These are phyloP conservation scores for Crocuta crocuta DNA, from an alignment of 2,113 vertebrate genomes.

Conservation along the genomic window DNA sequence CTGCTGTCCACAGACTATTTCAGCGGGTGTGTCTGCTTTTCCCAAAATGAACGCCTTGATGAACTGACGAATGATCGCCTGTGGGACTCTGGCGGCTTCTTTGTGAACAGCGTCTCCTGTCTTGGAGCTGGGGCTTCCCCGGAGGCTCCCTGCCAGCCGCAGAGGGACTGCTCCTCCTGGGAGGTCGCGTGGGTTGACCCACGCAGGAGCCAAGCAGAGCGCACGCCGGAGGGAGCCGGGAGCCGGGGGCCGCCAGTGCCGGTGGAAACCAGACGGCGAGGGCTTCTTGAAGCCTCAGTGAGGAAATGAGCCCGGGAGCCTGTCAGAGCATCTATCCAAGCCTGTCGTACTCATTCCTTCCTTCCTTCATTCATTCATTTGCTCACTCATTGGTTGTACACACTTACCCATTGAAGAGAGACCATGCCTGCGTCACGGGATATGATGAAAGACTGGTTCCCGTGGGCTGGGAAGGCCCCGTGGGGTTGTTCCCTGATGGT, in stretches of 20 bases:
- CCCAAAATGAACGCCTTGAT: not conserved
- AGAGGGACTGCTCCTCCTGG: rapidly evolving
- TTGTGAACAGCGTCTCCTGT: rapidly evolving
- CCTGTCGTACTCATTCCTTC: not conserved
- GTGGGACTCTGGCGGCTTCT: not conserved
- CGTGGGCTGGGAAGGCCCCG: rapidly evolving
- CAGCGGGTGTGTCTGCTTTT: not conserved
- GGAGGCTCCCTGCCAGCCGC: not conserved
- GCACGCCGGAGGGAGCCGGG: rapidly evolving
- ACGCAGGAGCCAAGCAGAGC: too few species aligned
- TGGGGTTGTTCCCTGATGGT: rapidly evolving
- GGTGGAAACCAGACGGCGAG: not conserved
- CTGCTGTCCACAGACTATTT: too few species aligned
- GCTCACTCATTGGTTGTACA: too few species aligned
- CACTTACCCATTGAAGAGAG: not conserved
- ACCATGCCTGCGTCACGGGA: rapidly evolving
- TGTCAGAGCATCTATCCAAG: rapidly evolving
- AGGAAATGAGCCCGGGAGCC: not conserved
- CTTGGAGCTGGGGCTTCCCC: rapidly evolving
- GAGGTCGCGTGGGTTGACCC: not conserved
- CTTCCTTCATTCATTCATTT: not conserved
- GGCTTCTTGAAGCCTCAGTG: too few species aligned
- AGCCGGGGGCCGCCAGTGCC: too few species aligned
- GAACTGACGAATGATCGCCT: not conserved
- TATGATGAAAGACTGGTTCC: rapidly evolving